These are phyloP conservation scores for Ceratoteleas bidentatus DNA, from an alignment of 1,140 invertebrate genomes.

Conservation along the genomic window DNA sequence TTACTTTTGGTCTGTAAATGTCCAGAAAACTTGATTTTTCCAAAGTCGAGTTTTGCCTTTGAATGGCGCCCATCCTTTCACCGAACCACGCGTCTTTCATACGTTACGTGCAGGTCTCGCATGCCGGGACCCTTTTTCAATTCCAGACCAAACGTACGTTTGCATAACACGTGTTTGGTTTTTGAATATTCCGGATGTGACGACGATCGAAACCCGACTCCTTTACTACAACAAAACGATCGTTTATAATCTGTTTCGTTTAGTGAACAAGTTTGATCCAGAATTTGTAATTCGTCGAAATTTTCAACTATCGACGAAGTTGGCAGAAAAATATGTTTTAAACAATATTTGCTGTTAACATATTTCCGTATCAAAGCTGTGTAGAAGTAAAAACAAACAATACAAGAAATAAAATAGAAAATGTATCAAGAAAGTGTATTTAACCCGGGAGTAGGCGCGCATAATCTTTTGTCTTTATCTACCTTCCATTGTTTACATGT, in stretches of 20 bases:
- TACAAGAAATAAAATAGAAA: no score
- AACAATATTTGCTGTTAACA: no score
- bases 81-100: constrained; percentile 47
- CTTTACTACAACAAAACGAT: constrained; percentile 24
- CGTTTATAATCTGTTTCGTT: constrained; percentile 13
- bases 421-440: no score
- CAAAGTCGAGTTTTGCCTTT: constrained; percentile 49
- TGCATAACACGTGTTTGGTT: constrained; percentile 68
- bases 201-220: constrained; percentile 44
- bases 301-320: neutral
- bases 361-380: no score
- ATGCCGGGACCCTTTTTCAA: constrained; percentile 54
- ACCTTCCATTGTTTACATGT: no score
- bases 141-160: constrained; percentile 60
- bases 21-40: constrained; percentile 29
- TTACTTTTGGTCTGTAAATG: neutral
- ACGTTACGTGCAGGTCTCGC: constrained; percentile 41
- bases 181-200: constrained; percentile 72
- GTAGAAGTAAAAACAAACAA: no score
- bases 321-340: no score
- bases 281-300: neutral
- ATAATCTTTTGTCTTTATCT: no score
- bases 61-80: constrained; percentile 50
- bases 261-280: neutral
- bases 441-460: no score